Evolutionary conservation across 2,797 vertebrate species (phyloP).

Genomic region (Scyliorhinus canicula): DNA sequence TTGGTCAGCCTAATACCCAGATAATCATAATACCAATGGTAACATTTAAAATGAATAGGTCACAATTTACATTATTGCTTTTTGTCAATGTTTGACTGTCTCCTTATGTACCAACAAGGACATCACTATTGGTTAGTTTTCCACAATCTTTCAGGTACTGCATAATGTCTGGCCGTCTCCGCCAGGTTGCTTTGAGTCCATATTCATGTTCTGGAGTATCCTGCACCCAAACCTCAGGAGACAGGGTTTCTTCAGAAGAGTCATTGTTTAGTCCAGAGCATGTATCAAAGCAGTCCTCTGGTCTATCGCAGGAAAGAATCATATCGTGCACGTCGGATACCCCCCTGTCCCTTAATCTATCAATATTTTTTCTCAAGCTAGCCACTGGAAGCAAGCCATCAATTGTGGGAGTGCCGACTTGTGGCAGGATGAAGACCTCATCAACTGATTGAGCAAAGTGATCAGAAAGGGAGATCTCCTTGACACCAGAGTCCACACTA

Average conservation of each 20-base stretch:
- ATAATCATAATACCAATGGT: not conserved
- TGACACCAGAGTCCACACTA: not conserved
- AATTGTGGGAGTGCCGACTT: slow-evolving; percentile 1
- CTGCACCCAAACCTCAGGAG: slow-evolving; percentile 55
- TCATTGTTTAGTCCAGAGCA: not conserved
- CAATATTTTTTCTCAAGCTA: not conserved
- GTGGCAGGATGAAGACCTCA: not conserved
- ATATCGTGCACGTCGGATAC: not conserved
- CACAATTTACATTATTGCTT: not conserved
- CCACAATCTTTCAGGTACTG: slow-evolving; percentile 60
- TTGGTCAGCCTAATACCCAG: not conserved
- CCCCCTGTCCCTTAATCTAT: not conserved
- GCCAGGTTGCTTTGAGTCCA: slow-evolving; percentile 80
- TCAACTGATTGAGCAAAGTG: not conserved
- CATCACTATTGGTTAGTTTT: slow-evolving; percentile 60
- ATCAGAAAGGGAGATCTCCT: not conserved
- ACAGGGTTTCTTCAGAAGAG: not conserved
- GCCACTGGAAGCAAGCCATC: not conserved
- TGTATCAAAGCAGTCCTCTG: not conserved
- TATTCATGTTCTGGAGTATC: slow-evolving; percentile 82
- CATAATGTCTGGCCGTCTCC: slow-evolving; percentile 64
- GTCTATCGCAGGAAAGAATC: not conserved
- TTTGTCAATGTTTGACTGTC: not conserved
- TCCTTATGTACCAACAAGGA: slow-evolving; percentile 52
- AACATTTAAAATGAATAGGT: not conserved